phyloP scores from a whole-genome alignment of 1,140 invertebrate species.

The Drosophila truncata region DNA sequence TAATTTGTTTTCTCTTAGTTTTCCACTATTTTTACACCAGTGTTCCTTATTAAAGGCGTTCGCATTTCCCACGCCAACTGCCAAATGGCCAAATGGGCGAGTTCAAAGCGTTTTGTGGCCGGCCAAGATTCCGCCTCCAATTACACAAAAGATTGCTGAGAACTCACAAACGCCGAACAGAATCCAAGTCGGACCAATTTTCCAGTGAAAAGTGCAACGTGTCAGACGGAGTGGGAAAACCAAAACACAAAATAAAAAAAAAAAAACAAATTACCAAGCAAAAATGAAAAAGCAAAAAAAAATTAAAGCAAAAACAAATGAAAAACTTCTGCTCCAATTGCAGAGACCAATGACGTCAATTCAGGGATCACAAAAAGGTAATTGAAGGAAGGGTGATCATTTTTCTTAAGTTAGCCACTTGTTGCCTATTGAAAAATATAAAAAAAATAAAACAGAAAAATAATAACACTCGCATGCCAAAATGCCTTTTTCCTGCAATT shows the following conservation, averaged over 20 bases:
- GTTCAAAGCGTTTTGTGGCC: conserved; percentile 77
- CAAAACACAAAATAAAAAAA: conserved; percentile 4
- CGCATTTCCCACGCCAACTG: conserved; percentile 74
- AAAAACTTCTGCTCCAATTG: conserved; percentile 38
- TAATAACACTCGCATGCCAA: conserved; percentile 58
- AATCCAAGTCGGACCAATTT: conserved; percentile 38
- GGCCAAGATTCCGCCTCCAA: conserved; percentile 72
- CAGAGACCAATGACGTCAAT: conserved; percentile 62
- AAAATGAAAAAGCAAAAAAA: too few species aligned
- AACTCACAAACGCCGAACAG: conserved; percentile 54
- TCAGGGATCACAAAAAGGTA: background rate
- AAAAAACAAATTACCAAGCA: background rate
- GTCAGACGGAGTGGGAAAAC: conserved; percentile 56
- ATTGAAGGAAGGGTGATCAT: too few species aligned
- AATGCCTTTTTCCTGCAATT: conserved; percentile 53
- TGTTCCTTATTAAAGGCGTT: conserved; percentile 32
- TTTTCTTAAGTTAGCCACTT: conserved; percentile 36
- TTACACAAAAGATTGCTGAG: conserved; percentile 80
- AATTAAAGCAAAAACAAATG: background rate
- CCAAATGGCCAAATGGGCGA: conserved; percentile 56
- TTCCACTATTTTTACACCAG: conserved; percentile 1
- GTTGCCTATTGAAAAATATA: conserved; percentile 39
- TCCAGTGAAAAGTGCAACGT: conserved; percentile 69
- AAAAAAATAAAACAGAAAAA: background rate
- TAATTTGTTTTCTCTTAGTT: too few species aligned